These are phyloP conservation scores for Corythornis vintsioides DNA, from an alignment of 2,113 vertebrate species.

Conservation along the genomic window DNA sequence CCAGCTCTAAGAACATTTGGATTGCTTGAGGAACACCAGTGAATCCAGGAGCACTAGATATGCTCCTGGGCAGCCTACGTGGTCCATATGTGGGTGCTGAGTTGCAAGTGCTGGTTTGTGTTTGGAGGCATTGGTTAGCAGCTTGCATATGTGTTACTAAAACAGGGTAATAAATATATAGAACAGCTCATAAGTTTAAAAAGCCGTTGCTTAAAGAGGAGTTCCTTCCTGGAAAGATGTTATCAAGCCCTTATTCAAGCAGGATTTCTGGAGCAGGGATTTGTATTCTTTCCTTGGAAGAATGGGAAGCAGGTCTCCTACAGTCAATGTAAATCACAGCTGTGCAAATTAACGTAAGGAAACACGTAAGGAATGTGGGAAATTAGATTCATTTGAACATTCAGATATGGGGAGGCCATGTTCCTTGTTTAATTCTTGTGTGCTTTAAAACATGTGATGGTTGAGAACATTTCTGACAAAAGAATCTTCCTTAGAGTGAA, in stretches of 20 bases:
- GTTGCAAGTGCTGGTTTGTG: background rate
- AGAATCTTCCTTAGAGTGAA: background rate
- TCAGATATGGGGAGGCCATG: background rate
- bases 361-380: background rate
- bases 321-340: background rate
- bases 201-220: background rate
- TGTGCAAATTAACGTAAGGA: background rate
- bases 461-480: slow-evolving; percentile 43
- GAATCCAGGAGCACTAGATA: background rate
- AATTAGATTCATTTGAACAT: background rate
- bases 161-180: background rate
- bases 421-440: background rate
- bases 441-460: slow-evolving; percentile 10
- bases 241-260: slow-evolving; percentile 18
- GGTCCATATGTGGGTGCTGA: background rate
- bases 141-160: background rate
- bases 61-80: background rate
- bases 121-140: background rate
- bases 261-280: background rate
- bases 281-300: background rate
- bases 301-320: background rate
- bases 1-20: background rate
- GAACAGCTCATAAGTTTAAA: slow-evolving; percentile 12
- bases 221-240: slow-evolving; percentile 43
- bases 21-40: background rate